Evolutionary conservation across 1,140 invertebrate species (phyloP).

Genomic region (Penaeus japonicus): DNA sequence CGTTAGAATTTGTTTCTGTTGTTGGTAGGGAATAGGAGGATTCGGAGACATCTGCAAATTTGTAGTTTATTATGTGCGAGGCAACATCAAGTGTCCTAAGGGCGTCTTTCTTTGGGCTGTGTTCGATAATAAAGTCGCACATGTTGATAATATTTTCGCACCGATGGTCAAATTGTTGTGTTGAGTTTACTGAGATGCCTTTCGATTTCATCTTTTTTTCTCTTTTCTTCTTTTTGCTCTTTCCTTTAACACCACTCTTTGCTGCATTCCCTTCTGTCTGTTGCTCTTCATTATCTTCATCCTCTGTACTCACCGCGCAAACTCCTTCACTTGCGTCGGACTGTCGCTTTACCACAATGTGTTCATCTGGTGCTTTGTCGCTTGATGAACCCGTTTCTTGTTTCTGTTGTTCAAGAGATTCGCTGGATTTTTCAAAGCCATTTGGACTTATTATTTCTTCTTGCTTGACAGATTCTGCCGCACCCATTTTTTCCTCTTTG

Average conservation of each 20-base stretch:
- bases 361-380: no score
- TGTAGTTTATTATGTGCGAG: slow-evolving; percentile 3
- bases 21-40: slow-evolving; percentile 2
- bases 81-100: slow-evolving; percentile 22
- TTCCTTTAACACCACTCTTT: not conserved
- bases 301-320: not conserved
- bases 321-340: no score
- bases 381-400: no score
- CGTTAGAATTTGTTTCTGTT: not conserved
- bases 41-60: slow-evolving; percentile 3
- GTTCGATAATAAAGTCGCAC: slow-evolving; percentile 43
- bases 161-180: not conserved
- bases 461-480: no score
- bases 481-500: no score
- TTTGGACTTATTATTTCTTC: no score
- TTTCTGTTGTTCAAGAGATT: no score
- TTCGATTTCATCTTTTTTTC: not conserved
- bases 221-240: not conserved
- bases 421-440: no score
- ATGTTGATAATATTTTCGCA: slow-evolving; percentile 25
- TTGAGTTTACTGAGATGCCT: not conserved
- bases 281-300: not conserved
- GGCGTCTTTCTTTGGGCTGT: slow-evolving; percentile 35
- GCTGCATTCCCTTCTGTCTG: no score
- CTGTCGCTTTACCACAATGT: no score